A percentile compares a stretch with the other conserved stretches of the same genome.
Evolutionary conservation across 2,113 vertebrate genomes (phyloP).

Genomic region (Garra rufa): DNA sequence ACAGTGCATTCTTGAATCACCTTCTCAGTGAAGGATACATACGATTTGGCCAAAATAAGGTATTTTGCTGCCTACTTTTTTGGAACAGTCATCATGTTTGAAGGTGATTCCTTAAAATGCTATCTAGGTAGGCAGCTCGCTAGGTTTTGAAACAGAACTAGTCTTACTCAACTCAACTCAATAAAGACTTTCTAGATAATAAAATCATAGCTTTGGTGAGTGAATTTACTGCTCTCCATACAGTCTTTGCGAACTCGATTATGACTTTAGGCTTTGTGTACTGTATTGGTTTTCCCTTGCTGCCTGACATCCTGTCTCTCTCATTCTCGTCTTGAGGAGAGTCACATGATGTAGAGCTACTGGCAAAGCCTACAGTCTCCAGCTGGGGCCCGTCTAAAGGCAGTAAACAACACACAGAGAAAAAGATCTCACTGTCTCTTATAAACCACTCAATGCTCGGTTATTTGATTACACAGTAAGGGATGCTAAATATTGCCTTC

Average conservation of each 20-base stretch:
- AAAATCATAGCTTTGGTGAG: background rate
- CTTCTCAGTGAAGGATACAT: background rate
- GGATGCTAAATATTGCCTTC: constrained; percentile 46
- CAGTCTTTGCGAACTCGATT: background rate
- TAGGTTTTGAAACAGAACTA: background rate
- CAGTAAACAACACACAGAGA: constrained; percentile 53
- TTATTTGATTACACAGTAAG: constrained; percentile 47
- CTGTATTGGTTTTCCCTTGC: background rate
- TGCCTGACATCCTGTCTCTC: constrained; percentile 2
- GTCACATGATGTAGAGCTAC: constrained; percentile 46
- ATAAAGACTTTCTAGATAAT: background rate
- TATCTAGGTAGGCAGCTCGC: background rate
- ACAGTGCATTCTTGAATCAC: background rate
- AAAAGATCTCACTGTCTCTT: constrained; percentile 42
- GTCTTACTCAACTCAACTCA: background rate
- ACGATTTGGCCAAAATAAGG: background rate
- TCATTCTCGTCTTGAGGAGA: background rate
- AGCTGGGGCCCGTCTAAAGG: constrained; percentile 46
- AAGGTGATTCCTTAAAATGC: background rate
- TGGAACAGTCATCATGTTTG: background rate
- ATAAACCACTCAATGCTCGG: constrained; percentile 26
- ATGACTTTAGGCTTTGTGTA: background rate
- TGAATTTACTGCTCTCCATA: background rate
- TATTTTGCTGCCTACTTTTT: background rate
- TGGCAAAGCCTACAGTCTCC: constrained; percentile 42